A percentile compares a stretch with the other conserved stretches of the same genome.
phyloP scores from a whole-genome alignment of 2,113 vertebrate genomes.

The Centropus unirufus region DNA sequence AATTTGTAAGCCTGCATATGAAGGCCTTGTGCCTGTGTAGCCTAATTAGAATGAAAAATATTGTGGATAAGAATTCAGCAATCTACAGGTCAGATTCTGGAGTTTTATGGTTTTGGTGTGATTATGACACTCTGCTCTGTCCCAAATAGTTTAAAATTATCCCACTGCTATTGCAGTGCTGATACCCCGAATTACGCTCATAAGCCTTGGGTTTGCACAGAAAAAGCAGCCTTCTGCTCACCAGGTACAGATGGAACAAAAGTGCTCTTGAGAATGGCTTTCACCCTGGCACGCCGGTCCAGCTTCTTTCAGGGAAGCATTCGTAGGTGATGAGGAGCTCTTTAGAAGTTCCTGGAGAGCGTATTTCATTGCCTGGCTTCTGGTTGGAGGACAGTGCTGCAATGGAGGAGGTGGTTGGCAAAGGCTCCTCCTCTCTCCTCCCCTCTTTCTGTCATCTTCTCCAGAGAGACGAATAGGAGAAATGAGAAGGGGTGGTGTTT shows the following conservation, averaged over 20 bases:
- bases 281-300: background rate
- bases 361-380: background rate
- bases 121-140: background rate
- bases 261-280: background rate
- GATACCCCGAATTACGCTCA: background rate
- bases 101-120: background rate
- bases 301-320: background rate
- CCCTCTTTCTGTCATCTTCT: background rate
- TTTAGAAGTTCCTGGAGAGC: background rate
- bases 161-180: background rate
- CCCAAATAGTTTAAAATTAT: background rate
- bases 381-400: background rate
- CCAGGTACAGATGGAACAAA: background rate
- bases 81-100: background rate
- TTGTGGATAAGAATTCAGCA: background rate
- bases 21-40: background rate
- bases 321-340: background rate
- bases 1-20: background rate
- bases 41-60: background rate
- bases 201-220: background rate
- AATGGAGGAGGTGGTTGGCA: background rate
- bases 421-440: background rate
- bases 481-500: background rate
- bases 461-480: background rate
- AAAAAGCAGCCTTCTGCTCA: background rate